Conservation (phyloP, 2,888 invertebrate genomes). For the Seira musarum region DNA sequence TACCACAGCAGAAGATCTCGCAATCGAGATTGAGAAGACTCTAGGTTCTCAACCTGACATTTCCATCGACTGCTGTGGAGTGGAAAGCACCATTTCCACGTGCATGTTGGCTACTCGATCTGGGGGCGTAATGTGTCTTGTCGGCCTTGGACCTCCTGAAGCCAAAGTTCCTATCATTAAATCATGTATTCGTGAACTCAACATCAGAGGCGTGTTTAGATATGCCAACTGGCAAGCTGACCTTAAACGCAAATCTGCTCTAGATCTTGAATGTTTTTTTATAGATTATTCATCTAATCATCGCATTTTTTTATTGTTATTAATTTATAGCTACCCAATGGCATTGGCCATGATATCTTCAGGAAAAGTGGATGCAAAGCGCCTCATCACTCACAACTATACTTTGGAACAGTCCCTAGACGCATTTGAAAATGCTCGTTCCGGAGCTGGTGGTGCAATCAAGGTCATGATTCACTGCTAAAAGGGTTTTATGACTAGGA, state of each 20-base stretch:
- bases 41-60: slow-evolving; percentile 81
- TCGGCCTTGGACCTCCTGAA: slow-evolving; percentile 89
- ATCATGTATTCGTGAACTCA: slow-evolving; percentile 86
- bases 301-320: too few species aligned
- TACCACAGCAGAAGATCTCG: slow-evolving; percentile 76
- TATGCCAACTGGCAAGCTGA: slow-evolving; percentile 92
- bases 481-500: too few species aligned
- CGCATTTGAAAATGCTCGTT: too few species aligned
- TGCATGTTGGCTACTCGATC: slow-evolving; percentile 88
- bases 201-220: slow-evolving; percentile 93
- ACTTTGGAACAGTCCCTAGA: too few species aligned
- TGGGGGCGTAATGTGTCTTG: slow-evolving; percentile 88
- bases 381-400: slow-evolving; percentile 89
- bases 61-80: slow-evolving; percentile 92
- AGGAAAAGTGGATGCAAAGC: slow-evolving; percentile 85
- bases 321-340: slow-evolving; percentile 81
- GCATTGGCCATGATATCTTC: slow-evolving; percentile 85
- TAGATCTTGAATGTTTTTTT: too few species aligned
- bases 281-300: too few species aligned
- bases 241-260: too few species aligned
- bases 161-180: slow-evolving; percentile 86
- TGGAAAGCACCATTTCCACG: slow-evolving; percentile 82
- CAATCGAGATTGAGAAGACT: slow-evolving; percentile 76
- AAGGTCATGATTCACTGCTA: too few species aligned
- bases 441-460: too few species aligned